Base-by-base conservation (phyloP, 37 sponge, comb jelly and placozoan genomes). In the Halichondria panicea region DNA sequence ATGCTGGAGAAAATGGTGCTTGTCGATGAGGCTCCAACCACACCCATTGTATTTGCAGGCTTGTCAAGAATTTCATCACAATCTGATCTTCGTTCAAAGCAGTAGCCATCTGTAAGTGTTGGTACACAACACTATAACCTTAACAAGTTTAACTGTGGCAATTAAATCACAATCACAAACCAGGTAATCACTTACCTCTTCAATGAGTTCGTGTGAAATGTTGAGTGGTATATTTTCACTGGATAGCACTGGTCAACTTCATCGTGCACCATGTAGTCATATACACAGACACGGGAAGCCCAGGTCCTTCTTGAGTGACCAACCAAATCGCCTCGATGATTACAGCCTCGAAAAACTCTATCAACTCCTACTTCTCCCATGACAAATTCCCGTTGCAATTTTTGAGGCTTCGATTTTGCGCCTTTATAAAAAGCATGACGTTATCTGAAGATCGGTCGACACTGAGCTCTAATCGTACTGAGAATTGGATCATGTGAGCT, bases 281-380 rank as follows among this genome's bases (percentile, higher is more conserved):
- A 76, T 13, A 84, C 56, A 4, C 25, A 34, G 28, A 45, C 66
- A 44, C 85, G 8, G 72, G 63, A 31, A 77, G 40, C 1, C 64
- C 72, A 19, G 72, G 85, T 11, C 78, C 85, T 33, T 32, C 71
- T 31, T 72, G 86, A 85, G 65, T 85, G 86, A 30, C 50, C 74
- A 41, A 85, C 24, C 31, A 85, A 71, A 65, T 66, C 7, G 50
- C 79, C 35, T 72, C 57, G 1, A 39, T 27, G 21, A 85, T 12
- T 4, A 45, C 59, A 38, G 50, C 73, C 42, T 85, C 79, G 68
- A 85, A 85, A 66, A 78, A 78, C 33, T 77, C 79, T 13, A 48
- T 48, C 35, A 32, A 77, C 85, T 21, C 75, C 80, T 40, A 61
- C 69, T 52, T 63, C 76, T 27, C 58, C 27, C 5, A 84, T 30